These are phyloP conservation scores for Gonioctena quinquepunctata DNA, from an alignment of 1,140 invertebrate genomes.

Conservation along the genomic window DNA sequence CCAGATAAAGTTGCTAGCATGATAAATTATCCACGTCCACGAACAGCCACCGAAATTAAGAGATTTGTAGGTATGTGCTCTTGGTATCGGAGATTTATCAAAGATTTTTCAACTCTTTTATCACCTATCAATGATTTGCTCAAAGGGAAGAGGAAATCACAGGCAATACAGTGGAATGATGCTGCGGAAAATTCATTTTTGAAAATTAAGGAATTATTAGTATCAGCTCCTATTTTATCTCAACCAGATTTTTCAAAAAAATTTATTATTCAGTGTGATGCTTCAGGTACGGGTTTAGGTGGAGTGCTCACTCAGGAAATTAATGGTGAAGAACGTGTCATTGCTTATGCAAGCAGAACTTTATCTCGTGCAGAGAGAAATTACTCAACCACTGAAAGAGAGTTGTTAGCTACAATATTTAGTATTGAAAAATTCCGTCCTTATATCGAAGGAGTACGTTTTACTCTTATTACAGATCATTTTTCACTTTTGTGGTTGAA, in stretches of 20 bases:
- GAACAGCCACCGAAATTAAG: constrained; percentile 30
- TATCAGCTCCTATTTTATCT: constrained; percentile 14
- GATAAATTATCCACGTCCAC: constrained; percentile 45
- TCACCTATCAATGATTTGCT: constrained; percentile 40
- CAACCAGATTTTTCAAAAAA: constrained; percentile 19
- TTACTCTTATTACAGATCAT: constrained; percentile 59
- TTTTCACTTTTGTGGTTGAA: constrained; percentile 56
- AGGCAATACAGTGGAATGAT: neutral
- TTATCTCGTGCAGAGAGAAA: constrained; percentile 52
- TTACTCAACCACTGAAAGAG: constrained; percentile 56
- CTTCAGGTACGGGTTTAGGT: constrained; percentile 37
- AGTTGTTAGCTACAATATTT: constrained; percentile 57
- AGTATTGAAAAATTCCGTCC: constrained; percentile 53
- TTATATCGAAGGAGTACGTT: constrained; percentile 55
- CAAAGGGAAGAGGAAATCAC: constrained; percentile 21
- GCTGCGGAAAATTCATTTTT: neutral
- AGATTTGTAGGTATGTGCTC: constrained; percentile 16
- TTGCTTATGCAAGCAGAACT: constrained; percentile 46
- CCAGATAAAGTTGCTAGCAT: constrained; percentile 37
- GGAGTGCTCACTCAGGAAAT: constrained; percentile 24
- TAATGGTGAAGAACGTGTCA: constrained; percentile 29
- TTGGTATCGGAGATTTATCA: constrained; percentile 25
- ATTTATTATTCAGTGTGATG: constrained; percentile 36
- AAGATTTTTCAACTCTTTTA: constrained; percentile 9
- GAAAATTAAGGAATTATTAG: neutral